Conservation (phyloP, 2,113 vertebrate species). For the Geococcyx californianus region DNA sequence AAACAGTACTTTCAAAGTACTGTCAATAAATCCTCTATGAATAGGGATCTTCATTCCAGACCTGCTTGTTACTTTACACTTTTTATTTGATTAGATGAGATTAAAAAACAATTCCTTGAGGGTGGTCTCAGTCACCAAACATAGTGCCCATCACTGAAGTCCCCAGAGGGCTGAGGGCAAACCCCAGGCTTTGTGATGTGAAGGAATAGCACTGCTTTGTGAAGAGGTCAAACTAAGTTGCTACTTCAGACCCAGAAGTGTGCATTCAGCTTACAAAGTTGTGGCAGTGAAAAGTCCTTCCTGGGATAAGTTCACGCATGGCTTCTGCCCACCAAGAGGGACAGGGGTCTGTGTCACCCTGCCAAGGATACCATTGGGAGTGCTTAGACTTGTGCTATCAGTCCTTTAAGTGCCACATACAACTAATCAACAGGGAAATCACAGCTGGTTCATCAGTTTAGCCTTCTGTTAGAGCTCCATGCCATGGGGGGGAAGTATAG, state of each 20-base stretch:
- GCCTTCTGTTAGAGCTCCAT: background rate
- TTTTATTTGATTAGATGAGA: background rate
- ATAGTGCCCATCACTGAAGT: background rate
- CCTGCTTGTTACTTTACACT: constrained; percentile 4
- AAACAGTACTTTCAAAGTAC: constrained; percentile 52
- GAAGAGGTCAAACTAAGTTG: background rate
- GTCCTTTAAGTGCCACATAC: background rate
- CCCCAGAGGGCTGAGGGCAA: background rate
- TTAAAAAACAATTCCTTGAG: background rate
- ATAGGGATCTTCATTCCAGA: constrained; percentile 41
- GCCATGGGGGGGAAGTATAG: background rate
- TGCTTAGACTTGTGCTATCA: background rate
- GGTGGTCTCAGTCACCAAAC: background rate
- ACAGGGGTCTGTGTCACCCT: background rate
- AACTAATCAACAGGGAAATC: background rate
- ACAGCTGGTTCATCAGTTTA: background rate
- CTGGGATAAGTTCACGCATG: background rate
- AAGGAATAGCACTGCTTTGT: background rate
- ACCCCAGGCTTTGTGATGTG: background rate
- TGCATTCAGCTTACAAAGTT: background rate
- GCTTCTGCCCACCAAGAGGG: background rate
- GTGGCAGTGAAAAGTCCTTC: background rate
- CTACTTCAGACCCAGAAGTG: background rate
- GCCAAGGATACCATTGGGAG: accelerated
- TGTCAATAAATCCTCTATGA: constrained; percentile 48